Conservation (phyloP, 2,113 vertebrate species). For the Tupaia chinensis region DNA sequence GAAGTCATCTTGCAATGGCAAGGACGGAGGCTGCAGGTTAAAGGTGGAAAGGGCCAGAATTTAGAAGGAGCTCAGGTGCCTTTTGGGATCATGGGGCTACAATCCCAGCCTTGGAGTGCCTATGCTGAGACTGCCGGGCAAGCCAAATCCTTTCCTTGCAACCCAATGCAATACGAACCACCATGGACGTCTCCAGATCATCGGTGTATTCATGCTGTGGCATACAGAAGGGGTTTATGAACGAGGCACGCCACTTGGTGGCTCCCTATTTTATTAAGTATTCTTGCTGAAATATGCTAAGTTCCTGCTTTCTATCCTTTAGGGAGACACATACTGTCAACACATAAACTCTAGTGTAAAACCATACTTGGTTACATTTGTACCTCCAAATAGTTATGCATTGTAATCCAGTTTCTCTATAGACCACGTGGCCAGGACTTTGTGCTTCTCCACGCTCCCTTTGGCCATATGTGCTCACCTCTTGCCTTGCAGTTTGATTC, state of each 20-base stretch:
- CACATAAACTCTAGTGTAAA: not conserved
- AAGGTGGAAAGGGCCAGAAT: not conserved
- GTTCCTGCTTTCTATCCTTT: not conserved
- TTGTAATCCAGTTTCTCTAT: not conserved
- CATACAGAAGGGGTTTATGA: not conserved
- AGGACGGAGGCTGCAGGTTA: not conserved
- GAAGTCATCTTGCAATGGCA: not conserved
- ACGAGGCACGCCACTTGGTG: not conserved
- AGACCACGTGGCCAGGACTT: not conserved
- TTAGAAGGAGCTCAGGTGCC: not conserved
- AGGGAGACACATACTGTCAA: not conserved
- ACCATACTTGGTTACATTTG: not conserved
- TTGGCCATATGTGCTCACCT: not conserved
- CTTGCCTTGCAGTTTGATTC: not conserved
- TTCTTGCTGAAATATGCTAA: not conserved
- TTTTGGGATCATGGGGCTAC: not conserved
- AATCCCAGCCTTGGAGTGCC: not conserved
- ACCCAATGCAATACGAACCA: not conserved
- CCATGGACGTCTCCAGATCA: not conserved
- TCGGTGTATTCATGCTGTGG: not conserved
- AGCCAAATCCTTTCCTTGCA: not conserved
- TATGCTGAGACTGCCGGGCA: not conserved
- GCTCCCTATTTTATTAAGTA: constrained; percentile 19
- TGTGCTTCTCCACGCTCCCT: not conserved
- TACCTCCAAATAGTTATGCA: not conserved